A percentile compares a stretch with the other conserved stretches of the same genome.
These are phyloP conservation scores for Electrona antarctica DNA, from an alignment of 2,113 vertebrate genomes.

Conservation along the genomic window DNA sequence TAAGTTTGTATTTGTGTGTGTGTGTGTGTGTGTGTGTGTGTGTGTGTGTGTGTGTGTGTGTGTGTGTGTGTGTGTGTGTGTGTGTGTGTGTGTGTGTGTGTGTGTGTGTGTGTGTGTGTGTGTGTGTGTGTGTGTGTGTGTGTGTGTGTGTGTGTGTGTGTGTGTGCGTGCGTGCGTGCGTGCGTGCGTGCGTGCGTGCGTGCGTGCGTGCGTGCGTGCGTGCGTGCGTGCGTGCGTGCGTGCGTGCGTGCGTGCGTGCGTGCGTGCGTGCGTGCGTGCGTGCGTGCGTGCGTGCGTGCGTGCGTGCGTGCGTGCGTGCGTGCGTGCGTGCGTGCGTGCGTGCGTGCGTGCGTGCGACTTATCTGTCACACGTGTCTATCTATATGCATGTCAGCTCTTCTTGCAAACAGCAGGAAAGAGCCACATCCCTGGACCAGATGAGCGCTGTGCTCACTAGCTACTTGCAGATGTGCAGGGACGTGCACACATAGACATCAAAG, in stretches of 20 bases:
- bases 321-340: not conserved
- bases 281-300: slow-evolving; percentile 10
- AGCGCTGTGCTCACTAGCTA: not conserved
- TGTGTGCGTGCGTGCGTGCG: not conserved
- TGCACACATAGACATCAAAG: no score
- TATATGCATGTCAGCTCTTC: not conserved
- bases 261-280: slow-evolving; percentile 2
- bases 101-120: slow-evolving; percentile 2
- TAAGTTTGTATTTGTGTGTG: not conserved
- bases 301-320: not conserved
- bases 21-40: not conserved
- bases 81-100: not conserved
- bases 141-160: no score
- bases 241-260: not conserved
- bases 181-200: slow-evolving; percentile 6
- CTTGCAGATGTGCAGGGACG: no score
- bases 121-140: slow-evolving; percentile 6
- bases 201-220: not conserved
- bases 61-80: slow-evolving; percentile 2
- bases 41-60: slow-evolving; percentile 1
- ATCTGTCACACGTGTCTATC: not conserved
- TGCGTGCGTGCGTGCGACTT: not conserved
- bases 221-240: slow-evolving; percentile 11
- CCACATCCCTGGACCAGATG: not conserved
- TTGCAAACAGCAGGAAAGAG: slow-evolving; percentile 1